Evolutionary conservation across 2,888 invertebrate species (phyloP), one percentile per base, ranked within the genome.

Genomic region (Tetanocera ferruginea): DNA sequence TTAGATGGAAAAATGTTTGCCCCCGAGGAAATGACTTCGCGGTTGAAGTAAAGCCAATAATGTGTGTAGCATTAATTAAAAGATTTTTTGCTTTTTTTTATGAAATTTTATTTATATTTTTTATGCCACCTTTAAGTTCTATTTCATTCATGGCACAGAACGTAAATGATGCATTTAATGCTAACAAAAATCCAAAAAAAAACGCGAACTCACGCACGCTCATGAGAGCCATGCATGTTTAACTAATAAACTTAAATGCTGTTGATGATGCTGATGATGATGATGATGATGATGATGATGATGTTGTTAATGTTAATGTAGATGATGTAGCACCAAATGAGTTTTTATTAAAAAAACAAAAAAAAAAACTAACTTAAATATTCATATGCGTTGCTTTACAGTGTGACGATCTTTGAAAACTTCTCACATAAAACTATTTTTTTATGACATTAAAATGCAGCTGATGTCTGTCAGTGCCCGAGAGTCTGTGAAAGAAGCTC

Each of bases 21-120:
- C 43, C 2, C 34, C 8, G 49, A 81, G 82, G 82, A 82, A 82
- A 77, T 81, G 80, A 81, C 82, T 82, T 82, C 80, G 80, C 80
- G 82, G 80, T 80, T 82, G 78, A 80, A 80, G 77, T 82, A 80
- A 72, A 80, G 80, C 78, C 81, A 82, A 80, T 81, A 80, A 81
- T 76, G 79, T 81, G 81, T 80, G 79, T 78, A 78, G 76, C 78
- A 77, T 57, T 78, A 78, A 76, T 81, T 81, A 76, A 78, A 73
- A 78, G 76, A 11, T n/a, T 28, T 52, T 51, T 31, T 64, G 70
- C 76, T 23, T 73, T 8, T 8, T 60, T 23, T 60, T 69, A 37
- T 49, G 60, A 52, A 19, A 52, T 14, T 23, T 64, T 74, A 28
- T 74, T 49, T 71, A 19, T 49, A 5, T 34, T 31, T 72, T 60